These are phyloP conservation scores for Sminthurides aquaticus DNA, from an alignment of 2,888 invertebrate species.

Conservation along the genomic window DNA sequence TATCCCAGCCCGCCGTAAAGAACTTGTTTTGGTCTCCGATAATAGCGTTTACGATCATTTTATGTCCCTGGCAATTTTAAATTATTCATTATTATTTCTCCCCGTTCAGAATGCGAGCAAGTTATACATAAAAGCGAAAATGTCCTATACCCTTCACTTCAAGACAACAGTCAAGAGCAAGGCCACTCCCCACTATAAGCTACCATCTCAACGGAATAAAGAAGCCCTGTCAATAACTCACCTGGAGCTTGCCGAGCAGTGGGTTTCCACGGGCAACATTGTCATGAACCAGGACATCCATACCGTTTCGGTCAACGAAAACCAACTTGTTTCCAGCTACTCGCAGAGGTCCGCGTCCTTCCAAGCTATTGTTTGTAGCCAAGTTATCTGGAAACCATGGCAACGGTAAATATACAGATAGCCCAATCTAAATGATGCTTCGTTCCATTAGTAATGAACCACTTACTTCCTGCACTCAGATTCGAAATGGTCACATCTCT, in stretches of 20 bases:
- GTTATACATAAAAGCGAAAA: too few species aligned
- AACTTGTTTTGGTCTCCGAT: constrained; percentile 46
- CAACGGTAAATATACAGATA: background rate
- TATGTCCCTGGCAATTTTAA: constrained; percentile 49
- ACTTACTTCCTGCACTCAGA: constrained; percentile 45
- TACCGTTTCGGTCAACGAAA: constrained; percentile 53
- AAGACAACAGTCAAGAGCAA: too few species aligned
- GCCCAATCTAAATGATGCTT: background rate
- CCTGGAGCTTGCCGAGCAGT: constrained; percentile 23
- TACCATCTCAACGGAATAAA: background rate
- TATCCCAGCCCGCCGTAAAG: constrained; percentile 51
- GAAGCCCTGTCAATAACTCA: background rate
- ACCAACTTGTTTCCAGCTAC: constrained; percentile 48
- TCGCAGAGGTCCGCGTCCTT: constrained; percentile 52
- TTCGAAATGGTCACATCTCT: constrained; percentile 57
- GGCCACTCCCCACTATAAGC: too few species aligned
- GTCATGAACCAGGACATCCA: constrained; percentile 53
- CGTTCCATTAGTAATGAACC: background rate
- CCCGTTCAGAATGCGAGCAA: too few species aligned
- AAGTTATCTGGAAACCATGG: background rate
- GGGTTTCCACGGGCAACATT: constrained; percentile 47
- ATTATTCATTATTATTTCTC: too few species aligned
- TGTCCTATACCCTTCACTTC: too few species aligned
- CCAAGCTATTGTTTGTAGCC: constrained; percentile 45
- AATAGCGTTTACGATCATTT: constrained; percentile 50